These are phyloP conservation scores for Tinea semifulvella DNA, from an alignment of 2,888 invertebrate species.

Conservation along the genomic window DNA sequence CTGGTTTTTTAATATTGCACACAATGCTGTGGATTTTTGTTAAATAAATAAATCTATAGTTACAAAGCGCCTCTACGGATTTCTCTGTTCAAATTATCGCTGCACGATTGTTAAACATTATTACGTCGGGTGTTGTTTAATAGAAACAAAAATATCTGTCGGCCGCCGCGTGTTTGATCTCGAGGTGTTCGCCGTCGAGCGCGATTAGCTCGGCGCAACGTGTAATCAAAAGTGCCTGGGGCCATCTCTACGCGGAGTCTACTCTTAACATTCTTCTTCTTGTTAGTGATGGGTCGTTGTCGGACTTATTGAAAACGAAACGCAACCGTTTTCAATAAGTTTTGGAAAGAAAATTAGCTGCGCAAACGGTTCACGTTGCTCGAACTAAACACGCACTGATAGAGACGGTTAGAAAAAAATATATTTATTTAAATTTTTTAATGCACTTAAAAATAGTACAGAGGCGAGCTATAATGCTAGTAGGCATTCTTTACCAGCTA, in stretches of 20 bases:
- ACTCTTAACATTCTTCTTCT: too few relatives aligned
- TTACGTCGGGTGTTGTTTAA: slow-evolving; percentile 68
- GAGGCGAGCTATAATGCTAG: too few relatives aligned
- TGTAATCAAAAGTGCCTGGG: slow-evolving; percentile 65
- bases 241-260: slow-evolving; percentile 32
- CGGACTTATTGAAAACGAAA: too few relatives aligned
- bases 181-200: slow-evolving; percentile 67
- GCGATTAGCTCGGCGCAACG: slow-evolving; percentile 66
- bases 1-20: not conserved
- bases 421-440: too few relatives aligned
- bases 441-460: too few relatives aligned
- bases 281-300: too few relatives aligned
- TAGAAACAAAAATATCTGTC: slow-evolving; percentile 69
- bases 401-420: too few relatives aligned
- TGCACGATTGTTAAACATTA: slow-evolving; percentile 68
- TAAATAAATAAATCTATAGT: not conserved
- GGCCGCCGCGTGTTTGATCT: slow-evolving; percentile 68
- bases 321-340: too few relatives aligned
- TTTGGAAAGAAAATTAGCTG: too few relatives aligned
- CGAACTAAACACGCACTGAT: too few relatives aligned
- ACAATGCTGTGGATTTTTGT: not conserved
- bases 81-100: slow-evolving; percentile 56
- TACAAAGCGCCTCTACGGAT: slow-evolving; percentile 27
- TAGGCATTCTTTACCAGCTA: too few relatives aligned
- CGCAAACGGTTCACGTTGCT: too few relatives aligned